A percentile compares a stretch with the other conserved stretches of the same genome.
Evolutionary conservation across 2,797 vertebrate genomes (phyloP).

Genomic region (Brachyrhaphis roseni): DNA sequence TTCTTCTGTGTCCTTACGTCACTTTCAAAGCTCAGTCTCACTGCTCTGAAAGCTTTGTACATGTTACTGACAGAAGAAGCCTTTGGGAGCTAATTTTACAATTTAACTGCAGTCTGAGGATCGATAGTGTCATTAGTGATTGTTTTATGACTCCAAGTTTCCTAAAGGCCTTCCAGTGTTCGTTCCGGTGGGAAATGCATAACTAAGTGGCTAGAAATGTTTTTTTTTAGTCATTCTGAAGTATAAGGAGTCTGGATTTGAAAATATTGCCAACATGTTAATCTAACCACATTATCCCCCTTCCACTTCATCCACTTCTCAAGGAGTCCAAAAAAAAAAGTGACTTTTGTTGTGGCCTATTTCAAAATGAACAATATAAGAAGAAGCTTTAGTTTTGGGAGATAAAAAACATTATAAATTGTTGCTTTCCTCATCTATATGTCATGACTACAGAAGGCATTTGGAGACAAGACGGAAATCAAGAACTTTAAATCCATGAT

Average conservation of each 20-base stretch:
- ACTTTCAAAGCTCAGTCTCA: constrained; percentile 33
- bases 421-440: not conserved
- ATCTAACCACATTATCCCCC: constrained; percentile 14
- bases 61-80: constrained; percentile 7
- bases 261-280: constrained; percentile 57
- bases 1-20: constrained; percentile 20
- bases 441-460: not conserved
- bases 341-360: not conserved
- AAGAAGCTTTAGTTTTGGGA: not conserved
- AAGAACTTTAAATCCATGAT: not conserved
- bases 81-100: constrained; percentile 35
- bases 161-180: constrained; percentile 33
- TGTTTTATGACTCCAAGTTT: constrained; percentile 51
- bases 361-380: not conserved
- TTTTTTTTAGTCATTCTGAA: constrained; percentile 27
- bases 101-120: constrained; percentile 32
- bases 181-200: constrained; percentile 35
- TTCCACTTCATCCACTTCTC: not conserved
- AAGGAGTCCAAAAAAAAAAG: not conserved
- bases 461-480: not conserved
- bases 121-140: constrained; percentile 49
- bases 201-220: constrained; percentile 45
- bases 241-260: constrained; percentile 30
- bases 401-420: not conserved
- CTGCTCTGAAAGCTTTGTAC: constrained; percentile 45